A percentile compares a stretch with the other conserved stretches of the same genome.
Evolutionary conservation across 1,140 invertebrate genomes (phyloP).

Genomic region (Harlomillsia oculata): DNA sequence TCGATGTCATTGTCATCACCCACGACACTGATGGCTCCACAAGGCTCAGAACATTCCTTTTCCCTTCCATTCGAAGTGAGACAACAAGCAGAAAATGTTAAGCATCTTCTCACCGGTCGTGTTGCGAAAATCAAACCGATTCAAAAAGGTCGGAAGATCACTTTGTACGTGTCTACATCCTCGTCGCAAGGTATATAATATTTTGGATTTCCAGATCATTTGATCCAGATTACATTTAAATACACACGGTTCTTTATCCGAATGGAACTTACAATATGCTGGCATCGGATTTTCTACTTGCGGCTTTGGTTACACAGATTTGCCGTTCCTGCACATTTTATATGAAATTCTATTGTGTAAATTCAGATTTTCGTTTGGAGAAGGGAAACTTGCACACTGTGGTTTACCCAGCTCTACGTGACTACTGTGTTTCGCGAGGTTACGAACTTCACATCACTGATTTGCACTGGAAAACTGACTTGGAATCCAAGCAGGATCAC

Average conservation of each 20-base stretch:
- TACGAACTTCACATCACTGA: constrained; percentile 61
- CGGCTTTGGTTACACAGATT: too few species aligned
- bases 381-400: constrained; percentile 54
- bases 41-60: constrained; percentile 32
- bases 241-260: too few species aligned
- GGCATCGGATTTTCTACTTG: too few species aligned
- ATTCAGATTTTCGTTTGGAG: constrained; percentile 55
- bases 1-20: constrained; percentile 52
- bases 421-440: constrained; percentile 49
- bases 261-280: too few species aligned
- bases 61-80: constrained; percentile 42
- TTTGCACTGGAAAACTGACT: constrained; percentile 56
- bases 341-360: too few species aligned
- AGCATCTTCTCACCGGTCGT: constrained; percentile 48
- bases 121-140: constrained; percentile 39
- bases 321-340: too few species aligned
- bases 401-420: constrained; percentile 52
- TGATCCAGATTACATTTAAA: too few species aligned
- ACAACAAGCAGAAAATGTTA: constrained; percentile 46
- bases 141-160: constrained; percentile 48
- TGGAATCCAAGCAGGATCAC: constrained; percentile 57
- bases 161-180: constrained; percentile 56
- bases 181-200: constrained; percentile 52
- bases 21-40: constrained; percentile 38
- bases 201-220: too few species aligned